A percentile compares a stretch with the other conserved stretches of the same genome.
Conservation (phyloP, 2,888 invertebrate genomes). For the Odontocolon sp. region DNA sequence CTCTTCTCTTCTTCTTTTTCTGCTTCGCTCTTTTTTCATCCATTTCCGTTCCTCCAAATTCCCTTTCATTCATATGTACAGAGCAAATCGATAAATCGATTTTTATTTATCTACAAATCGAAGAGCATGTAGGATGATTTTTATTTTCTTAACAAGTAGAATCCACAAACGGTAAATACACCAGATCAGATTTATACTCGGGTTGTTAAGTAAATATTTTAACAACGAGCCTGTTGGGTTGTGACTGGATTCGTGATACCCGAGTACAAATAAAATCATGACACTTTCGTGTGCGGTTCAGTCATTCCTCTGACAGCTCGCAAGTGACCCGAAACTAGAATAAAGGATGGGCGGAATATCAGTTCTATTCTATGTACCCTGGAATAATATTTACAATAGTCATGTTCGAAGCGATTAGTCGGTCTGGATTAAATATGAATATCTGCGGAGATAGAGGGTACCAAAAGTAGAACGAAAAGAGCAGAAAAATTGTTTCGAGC, state of each 20-base stretch:
- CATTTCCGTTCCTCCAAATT: slow-evolving; percentile 13
- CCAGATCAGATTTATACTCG: slow-evolving; percentile 11
- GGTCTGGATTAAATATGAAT: slow-evolving; percentile 18
- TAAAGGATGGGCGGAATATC: slow-evolving; percentile 2
- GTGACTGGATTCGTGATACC: neutral
- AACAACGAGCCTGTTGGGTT: slow-evolving; percentile 5
- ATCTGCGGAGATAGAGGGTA: slow-evolving; percentile 1
- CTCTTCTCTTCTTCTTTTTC: slow-evolving; percentile 44
- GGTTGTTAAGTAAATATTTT: slow-evolving; percentile 22
- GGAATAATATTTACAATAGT: slow-evolving; percentile 41
- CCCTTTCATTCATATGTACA: neutral
- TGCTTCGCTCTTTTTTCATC: slow-evolving; percentile 11
- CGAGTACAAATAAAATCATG: slow-evolving; percentile 39
- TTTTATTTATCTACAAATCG: slow-evolving; percentile 8
- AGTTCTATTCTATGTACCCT: neutral
- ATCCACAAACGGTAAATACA: slow-evolving; percentile 6
- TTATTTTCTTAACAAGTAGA: neutral
- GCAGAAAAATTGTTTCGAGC: too few species aligned
- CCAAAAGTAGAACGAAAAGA: neutral
- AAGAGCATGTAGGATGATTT: slow-evolving; percentile 39
- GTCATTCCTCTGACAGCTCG: slow-evolving; percentile 15
- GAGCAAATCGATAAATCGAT: slow-evolving; percentile 4
- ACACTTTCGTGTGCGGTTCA: neutral
- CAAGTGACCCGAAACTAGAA: slow-evolving; percentile 21
- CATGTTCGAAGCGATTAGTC: slow-evolving; percentile 37